Evolutionary conservation across 2,113 vertebrate species (phyloP).

Genomic region (Hoplias malabaricus): DNA sequence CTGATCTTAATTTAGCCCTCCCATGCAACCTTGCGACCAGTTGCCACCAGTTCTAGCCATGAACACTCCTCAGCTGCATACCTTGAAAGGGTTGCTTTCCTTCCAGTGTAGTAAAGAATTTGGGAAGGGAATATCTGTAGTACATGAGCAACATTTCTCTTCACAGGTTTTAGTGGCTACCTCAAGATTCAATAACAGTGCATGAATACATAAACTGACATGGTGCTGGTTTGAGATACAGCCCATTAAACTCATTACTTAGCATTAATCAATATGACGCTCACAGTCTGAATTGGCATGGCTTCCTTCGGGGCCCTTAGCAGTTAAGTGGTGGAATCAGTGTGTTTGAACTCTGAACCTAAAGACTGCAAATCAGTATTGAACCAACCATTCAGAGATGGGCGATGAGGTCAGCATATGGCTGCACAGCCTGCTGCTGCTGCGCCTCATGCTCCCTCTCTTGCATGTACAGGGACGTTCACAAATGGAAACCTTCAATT

Average conservation of each 20-base stretch:
- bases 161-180: background rate
- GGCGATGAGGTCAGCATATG: constrained; percentile 1
- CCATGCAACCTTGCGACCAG: too few relatives aligned
- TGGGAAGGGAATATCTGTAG: background rate
- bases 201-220: constrained; percentile 4
- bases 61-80: background rate
- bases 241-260: constrained; percentile 36
- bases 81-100: background rate
- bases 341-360: constrained; percentile 45
- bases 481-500: constrained; percentile 32
- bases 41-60: background rate
- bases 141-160: background rate
- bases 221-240: constrained; percentile 12
- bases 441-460: background rate
- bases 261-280: constrained; percentile 44
- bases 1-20: too few relatives aligned
- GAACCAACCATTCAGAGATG: constrained; percentile 25
- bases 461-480: constrained; percentile 15
- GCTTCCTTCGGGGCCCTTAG: constrained; percentile 17
- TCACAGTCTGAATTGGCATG: constrained; percentile 28
- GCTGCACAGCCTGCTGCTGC: background rate
- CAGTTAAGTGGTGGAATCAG: constrained; percentile 36
- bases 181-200: background rate
- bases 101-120: background rate
- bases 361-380: constrained; percentile 25